phyloP scores from a whole-genome alignment of 2,888 invertebrate genomes.

The Seladonia tumulorum region DNA sequence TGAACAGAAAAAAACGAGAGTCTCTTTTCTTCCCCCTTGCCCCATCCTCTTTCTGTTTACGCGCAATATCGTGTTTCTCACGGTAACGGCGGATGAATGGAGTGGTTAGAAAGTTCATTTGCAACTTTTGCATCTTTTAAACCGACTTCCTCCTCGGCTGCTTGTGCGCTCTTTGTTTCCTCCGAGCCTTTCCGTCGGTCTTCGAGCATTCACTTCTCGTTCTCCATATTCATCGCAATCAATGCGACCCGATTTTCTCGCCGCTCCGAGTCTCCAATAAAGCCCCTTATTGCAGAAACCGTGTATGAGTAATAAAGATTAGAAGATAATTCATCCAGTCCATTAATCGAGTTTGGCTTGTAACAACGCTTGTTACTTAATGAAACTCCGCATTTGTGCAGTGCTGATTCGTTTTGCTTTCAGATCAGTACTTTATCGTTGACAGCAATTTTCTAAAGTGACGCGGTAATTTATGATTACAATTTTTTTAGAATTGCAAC shows the following conservation, averaged over 20 bases:
- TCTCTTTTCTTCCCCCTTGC: too few species aligned
- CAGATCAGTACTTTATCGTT: too few species aligned
- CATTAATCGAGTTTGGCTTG: neutral
- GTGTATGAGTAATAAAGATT: neutral
- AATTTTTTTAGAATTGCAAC: too few species aligned
- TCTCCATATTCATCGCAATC: neutral
- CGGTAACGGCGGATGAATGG: conserved; percentile 51
- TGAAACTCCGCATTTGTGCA: too few species aligned
- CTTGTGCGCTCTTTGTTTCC: neutral
- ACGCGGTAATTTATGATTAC: too few species aligned
- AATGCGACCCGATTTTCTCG: neutral
- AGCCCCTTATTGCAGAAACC: neutral
- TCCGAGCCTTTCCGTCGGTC: too few species aligned
- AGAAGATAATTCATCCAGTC: neutral
- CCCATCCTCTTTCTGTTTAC: neutral
- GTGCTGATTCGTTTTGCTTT: too few species aligned
- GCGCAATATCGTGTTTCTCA: conserved; percentile 45
- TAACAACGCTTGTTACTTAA: neutral
- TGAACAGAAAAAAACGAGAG: conserved; percentile 57
- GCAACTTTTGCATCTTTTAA: conserved; percentile 49
- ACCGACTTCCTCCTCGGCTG: neutral
- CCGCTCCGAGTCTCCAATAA: neutral
- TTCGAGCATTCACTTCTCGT: neutral
- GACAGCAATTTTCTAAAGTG: too few species aligned
- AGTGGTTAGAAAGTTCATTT: conserved; percentile 59